Conservation (phyloP, 2,888 invertebrate genomes). For the Diarsia dahlii region DNA sequence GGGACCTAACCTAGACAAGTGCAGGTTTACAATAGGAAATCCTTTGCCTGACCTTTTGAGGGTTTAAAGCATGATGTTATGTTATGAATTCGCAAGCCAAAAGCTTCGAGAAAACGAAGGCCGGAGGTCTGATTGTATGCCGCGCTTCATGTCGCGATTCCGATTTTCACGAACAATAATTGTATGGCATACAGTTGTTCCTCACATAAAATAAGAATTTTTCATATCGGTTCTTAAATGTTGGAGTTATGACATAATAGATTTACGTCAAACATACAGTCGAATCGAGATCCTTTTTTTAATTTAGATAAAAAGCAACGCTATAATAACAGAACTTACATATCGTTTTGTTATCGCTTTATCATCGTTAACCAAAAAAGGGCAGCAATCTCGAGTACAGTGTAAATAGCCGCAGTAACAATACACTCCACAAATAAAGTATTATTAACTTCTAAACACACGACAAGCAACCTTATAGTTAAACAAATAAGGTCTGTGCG, state of each 20-base stretch:
- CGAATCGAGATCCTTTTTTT: too few species aligned
- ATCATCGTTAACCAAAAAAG: conserved; percentile 61
- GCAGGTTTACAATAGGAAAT: neutral
- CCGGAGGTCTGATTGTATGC: too few species aligned
- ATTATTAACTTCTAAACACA: conserved; percentile 55
- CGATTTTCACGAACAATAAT: too few species aligned
- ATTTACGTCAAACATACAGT: too few species aligned
- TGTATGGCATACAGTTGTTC: too few species aligned
- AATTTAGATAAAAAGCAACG: too few species aligned
- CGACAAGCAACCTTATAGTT: conserved; percentile 36
- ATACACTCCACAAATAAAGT: conserved; percentile 67
- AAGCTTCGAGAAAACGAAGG: neutral
- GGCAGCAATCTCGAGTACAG: conserved; percentile 65
- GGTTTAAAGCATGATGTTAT: neutral
- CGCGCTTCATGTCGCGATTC: too few species aligned
- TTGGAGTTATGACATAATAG: too few species aligned
- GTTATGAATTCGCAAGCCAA: neutral
- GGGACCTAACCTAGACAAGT: neutral
- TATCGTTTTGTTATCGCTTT: conserved; percentile 34
- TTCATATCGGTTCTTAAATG: too few species aligned
- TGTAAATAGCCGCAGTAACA: conserved; percentile 71
- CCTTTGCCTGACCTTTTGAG: neutral
- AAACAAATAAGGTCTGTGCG: conserved; percentile 29
- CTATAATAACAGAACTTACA: neutral
- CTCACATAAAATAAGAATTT: too few species aligned